Base-by-base conservation (phyloP, 1,140 invertebrate genomes). In the Macrocentrus cingulum region DNA sequence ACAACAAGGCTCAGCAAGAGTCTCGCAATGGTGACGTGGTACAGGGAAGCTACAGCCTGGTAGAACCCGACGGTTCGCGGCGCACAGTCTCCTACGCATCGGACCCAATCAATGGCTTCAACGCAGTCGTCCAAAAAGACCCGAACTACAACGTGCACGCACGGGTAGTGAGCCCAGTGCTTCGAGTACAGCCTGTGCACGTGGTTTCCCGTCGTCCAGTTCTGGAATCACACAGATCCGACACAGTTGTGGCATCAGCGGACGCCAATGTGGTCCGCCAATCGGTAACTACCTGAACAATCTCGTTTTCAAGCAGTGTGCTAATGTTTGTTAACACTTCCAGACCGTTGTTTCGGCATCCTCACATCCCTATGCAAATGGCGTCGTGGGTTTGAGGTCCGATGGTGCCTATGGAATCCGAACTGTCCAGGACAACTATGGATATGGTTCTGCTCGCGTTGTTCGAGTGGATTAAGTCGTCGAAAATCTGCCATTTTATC, bases 81-180 rank as follows among this genome's bases (percentile, higher is more conserved):
- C 74, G 80, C 23, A 75, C 69, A 25, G 80, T 82, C 2, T 74
- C 76, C 16, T 83, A 83, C 62, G 70, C 71, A 4, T 75, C 80
- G 32, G 81, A 82, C 67, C 70, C 76, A 15, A 69, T 80, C 61
- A 80, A 75, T 54, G 81, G 80, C 37, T 81, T 81, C 65, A 81
- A 81, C 63, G 80, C 81, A 9, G 64, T 82, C 29, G 80, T 81
- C n/a, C 70, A 79, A 45, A 76, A 75, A 56, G 66, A 76, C 36
- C 74, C 71, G 2, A 60, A 67, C 44, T 51, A 72, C 42, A 69
- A 66, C 18, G 57, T 66, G 0, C 65, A 68, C 36, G 57, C 63
- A 22, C 66, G 62, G n/a, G 57, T 65, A 5, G 65, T 67, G 11
- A 63, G 68, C 25, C 44, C 51, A 2, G 41, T 25, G 13, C n/a